Evolutionary conservation across 2,888 invertebrate species (phyloP), one percentile per base, ranked within the genome.

Genomic region (Harpalus rufipes): DNA sequence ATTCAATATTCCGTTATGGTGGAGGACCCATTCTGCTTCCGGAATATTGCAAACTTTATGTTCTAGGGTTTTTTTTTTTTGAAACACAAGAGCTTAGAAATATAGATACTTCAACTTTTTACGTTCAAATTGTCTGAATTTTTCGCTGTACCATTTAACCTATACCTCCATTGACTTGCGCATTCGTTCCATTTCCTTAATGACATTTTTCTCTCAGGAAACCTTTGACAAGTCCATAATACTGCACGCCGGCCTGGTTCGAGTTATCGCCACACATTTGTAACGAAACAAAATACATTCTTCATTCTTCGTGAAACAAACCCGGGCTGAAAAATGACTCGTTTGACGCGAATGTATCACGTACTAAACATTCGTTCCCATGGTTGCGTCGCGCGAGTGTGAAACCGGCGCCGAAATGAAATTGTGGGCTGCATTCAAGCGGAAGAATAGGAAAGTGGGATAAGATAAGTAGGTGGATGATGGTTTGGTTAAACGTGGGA

Each of bases 221-320:
- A 21, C 21, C 25, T 14, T 39, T 68, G 32, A 68, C 68, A 41
- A 68, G 32, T 68, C 68, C 14, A 41, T 68, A 68, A 41, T 68
- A 41, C 68, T 14, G 39, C n/a, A 39, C 41, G 41, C 32, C 68
- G 14, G n/a, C 25, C 39, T 14, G 16, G 7, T 39, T 32, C 39
- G 68, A 68, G 41, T 14, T 68, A 68, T 68, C 68, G 39, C n/a
- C 68, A 41, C 68, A 41, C 68, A 41, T 68, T 68, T 68, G 68
- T 68, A 68, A 14, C 68, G 39, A 68, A 68, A 68, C 68, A 41
- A 68, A 68, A 68, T 68, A 68, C 68, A 68, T 68, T 68, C 41
- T 68, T 68, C 68, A 68, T 51, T 51, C 44, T 51, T 51, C 44
- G 44, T 68, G 32, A 39, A 68, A 68, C 41, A 32, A 68, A 39